Evolutionary conservation across 2,888 invertebrate genomes (phyloP).

Genomic region (Fragum whitleyi): DNA sequence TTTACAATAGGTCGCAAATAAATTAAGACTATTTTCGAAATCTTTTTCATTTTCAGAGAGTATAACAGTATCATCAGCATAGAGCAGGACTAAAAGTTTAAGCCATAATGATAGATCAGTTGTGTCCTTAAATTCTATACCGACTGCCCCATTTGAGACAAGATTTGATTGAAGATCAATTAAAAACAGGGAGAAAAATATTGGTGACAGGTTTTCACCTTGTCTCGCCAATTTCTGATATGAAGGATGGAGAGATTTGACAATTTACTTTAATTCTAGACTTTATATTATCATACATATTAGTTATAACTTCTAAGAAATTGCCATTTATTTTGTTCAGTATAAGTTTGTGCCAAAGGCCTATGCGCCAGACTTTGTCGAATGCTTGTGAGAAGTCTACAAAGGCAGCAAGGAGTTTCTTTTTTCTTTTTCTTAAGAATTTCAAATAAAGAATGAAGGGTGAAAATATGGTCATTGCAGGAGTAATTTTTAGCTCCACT

Average conservation of each 20-base stretch:
- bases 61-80: background rate
- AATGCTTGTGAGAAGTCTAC: too few species aligned
- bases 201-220: slow-evolving; percentile 7
- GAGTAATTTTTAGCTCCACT: too few species aligned
- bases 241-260: background rate
- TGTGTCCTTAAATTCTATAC: background rate
- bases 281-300: background rate
- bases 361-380: too few species aligned
- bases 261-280: background rate
- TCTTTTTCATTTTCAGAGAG: background rate
- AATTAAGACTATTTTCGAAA: background rate
- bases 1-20: background rate
- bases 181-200: too few species aligned
- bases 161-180: background rate
- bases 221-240: slow-evolving; percentile 5
- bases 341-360: too few species aligned
- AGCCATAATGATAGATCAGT: background rate
- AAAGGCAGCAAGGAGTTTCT: too few species aligned
- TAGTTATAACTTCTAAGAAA: background rate
- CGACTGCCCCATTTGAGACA: background rate
- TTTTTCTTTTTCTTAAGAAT: too few species aligned
- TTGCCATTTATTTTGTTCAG: too few species aligned
- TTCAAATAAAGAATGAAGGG: too few species aligned
- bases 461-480: too few species aligned
- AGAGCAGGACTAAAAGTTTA: background rate